Percentiles rank a stretch among this genome's conserved stretches.
phyloP scores from a whole-genome alignment of 2,113 vertebrate genomes.

The Urocitellus parryii region DNA sequence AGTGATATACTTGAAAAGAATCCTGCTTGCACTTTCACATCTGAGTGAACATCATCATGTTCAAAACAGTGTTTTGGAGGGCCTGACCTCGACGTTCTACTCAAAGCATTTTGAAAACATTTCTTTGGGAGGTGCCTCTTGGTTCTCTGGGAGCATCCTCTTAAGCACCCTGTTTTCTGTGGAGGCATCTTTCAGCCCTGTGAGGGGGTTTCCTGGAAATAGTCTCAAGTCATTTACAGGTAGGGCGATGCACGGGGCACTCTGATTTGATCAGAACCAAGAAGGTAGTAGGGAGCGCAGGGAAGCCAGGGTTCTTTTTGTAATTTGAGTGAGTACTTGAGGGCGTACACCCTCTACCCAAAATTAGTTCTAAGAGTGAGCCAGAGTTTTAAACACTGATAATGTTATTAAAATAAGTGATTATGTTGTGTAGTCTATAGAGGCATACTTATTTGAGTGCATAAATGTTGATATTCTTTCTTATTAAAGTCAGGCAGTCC shows the following conservation, averaged over 20 bases:
- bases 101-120: background rate
- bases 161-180: background rate
- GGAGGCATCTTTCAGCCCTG: background rate
- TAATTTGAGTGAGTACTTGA: background rate
- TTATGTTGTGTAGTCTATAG: slow-evolving; percentile 9
- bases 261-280: slow-evolving; percentile 9
- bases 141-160: background rate
- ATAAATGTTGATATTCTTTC: slow-evolving; percentile 56
- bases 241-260: background rate
- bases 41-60: background rate
- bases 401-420: slow-evolving; percentile 49
- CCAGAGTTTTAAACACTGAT: slow-evolving; percentile 52
- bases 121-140: background rate
- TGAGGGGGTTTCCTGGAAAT: background rate
- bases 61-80: slow-evolving; percentile 31
- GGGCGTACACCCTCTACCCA: background rate
- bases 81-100: background rate
- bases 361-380: slow-evolving; percentile 16
- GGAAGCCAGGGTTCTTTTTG: slow-evolving; percentile 15
- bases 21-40: background rate
- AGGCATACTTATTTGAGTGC: slow-evolving; percentile 29
- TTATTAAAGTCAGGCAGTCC: slow-evolving; percentile 43
- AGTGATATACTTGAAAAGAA: background rate
- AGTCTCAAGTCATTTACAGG: background rate
- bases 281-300: background rate